Evolutionary conservation across 2,113 vertebrate species (phyloP).

Genomic region (Electrona antarctica): DNA sequence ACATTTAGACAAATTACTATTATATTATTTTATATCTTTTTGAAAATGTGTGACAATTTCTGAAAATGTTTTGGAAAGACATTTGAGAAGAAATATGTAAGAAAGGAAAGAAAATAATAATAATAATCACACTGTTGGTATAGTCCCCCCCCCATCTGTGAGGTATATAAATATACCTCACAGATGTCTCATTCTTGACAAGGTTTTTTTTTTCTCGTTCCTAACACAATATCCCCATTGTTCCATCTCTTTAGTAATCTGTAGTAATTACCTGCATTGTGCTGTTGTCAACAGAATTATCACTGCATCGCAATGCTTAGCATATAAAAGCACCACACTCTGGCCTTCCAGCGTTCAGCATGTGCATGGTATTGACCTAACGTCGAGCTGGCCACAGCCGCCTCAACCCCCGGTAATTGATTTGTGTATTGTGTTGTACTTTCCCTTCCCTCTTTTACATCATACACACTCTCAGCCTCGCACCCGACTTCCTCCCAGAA

Average conservation of each 20-base stretch:
- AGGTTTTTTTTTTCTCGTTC: slow-evolving; percentile 9
- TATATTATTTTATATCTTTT: too few relatives aligned
- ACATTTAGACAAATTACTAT: too few relatives aligned
- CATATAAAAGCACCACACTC: slow-evolving; percentile 48
- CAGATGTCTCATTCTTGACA: neutral
- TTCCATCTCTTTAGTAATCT: slow-evolving; percentile 3
- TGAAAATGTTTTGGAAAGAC: too few relatives aligned
- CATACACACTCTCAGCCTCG: slow-evolving; percentile 47
- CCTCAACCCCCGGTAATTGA: slow-evolving; percentile 34
- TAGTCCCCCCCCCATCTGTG: neutral
- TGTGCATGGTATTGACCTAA: slow-evolving; percentile 50
- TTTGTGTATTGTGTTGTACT: slow-evolving; percentile 52
- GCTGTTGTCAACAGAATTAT: slow-evolving; percentile 41
- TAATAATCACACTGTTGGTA: too few relatives aligned
- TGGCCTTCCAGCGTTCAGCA: slow-evolving; percentile 45
- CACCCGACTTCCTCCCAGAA: slow-evolving; percentile 59
- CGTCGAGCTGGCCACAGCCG: slow-evolving; percentile 36
- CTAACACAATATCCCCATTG: neutral
- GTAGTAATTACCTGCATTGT: slow-evolving; percentile 16
- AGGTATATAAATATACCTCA: neutral
- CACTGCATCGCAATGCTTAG: slow-evolving; percentile 31
- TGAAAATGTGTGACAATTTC: too few relatives aligned
- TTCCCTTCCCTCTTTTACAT: slow-evolving; percentile 55
- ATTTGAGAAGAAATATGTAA: too few relatives aligned
- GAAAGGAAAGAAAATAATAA: too few relatives aligned